Conservation (phyloP, 1,140 invertebrate genomes). For the Diplogasteroides magnus region DNA sequence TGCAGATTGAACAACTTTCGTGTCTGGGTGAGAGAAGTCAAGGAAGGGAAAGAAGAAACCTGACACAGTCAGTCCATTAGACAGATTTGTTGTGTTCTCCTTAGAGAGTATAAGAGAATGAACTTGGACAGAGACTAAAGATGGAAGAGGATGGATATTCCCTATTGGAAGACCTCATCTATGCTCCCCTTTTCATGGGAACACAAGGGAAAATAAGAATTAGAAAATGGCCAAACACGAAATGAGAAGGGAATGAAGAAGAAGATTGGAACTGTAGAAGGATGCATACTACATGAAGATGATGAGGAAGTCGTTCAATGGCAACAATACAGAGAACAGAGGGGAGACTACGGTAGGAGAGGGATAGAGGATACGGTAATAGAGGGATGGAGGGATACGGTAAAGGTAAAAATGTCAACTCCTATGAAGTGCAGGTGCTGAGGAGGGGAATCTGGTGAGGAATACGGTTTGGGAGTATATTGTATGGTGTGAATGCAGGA, state of each 20-base stretch:
- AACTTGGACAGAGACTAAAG: not conserved
- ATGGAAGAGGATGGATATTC: not conserved
- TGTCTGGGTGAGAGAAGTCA: not conserved
- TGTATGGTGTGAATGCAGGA: too few species aligned
- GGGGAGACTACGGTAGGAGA: not conserved
- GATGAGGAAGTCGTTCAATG: not conserved
- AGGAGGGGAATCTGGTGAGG: too few species aligned
- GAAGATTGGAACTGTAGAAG: constrained; percentile 4
- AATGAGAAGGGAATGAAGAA: constrained; percentile 2
- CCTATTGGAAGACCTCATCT: too few species aligned
- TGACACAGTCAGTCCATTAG: too few species aligned
- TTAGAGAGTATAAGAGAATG: not conserved
- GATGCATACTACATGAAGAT: not conserved
- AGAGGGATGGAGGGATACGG: not conserved
- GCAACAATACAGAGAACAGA: constrained; percentile 8
- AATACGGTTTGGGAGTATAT: too few species aligned
- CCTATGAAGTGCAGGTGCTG: too few species aligned
- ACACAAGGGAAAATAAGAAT: too few species aligned
- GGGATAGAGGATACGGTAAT: constrained; percentile 3
- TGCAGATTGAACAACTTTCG: too few species aligned
- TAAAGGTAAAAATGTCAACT: too few species aligned
- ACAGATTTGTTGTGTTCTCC: too few species aligned
- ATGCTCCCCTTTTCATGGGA: too few species aligned
- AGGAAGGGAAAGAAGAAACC: not conserved
- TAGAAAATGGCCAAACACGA: too few species aligned